Evolutionary conservation across 2,888 invertebrate genomes (phyloP).

Genomic region (Trissonchulus sp.): DNA sequence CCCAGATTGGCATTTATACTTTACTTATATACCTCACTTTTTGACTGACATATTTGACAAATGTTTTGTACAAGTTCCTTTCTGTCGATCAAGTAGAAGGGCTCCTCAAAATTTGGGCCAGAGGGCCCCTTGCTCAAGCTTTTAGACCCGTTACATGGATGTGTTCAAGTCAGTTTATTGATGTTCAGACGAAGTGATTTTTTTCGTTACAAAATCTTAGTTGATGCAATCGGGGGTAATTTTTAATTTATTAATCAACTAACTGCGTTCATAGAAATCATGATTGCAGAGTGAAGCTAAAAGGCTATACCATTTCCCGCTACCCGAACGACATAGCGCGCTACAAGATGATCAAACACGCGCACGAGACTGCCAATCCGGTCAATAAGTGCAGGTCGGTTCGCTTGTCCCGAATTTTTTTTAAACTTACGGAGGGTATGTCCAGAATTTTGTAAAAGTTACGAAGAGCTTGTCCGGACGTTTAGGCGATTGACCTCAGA

Average conservation of each 20-base stretch:
- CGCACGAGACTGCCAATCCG: conserved; percentile 79
- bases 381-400: conserved; percentile 51
- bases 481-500: too few relatives aligned
- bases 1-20: too few relatives aligned
- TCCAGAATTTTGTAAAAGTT: background rate
- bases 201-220: background rate
- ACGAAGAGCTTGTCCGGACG: conserved; percentile 4
- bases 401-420: background rate
- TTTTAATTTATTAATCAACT: background rate
- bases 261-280: too few relatives aligned
- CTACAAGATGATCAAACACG: conserved; percentile 91
- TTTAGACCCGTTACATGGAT: too few relatives aligned
- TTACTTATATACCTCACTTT: too few relatives aligned
- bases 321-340: conserved; percentile 86
- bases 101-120: too few relatives aligned
- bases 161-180: too few relatives aligned
- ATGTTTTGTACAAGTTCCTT: too few relatives aligned
- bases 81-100: too few relatives aligned
- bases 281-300: conserved; percentile 40
- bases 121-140: too few relatives aligned
- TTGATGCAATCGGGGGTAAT: background rate
- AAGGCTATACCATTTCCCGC: conserved; percentile 73
- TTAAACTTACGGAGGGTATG: conserved; percentile 15
- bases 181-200: background rate
- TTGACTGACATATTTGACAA: too few relatives aligned